These are phyloP conservation scores for Engystomops pustulosus DNA, from an alignment of 2,113 vertebrate genomes.

Conservation along the genomic window DNA sequence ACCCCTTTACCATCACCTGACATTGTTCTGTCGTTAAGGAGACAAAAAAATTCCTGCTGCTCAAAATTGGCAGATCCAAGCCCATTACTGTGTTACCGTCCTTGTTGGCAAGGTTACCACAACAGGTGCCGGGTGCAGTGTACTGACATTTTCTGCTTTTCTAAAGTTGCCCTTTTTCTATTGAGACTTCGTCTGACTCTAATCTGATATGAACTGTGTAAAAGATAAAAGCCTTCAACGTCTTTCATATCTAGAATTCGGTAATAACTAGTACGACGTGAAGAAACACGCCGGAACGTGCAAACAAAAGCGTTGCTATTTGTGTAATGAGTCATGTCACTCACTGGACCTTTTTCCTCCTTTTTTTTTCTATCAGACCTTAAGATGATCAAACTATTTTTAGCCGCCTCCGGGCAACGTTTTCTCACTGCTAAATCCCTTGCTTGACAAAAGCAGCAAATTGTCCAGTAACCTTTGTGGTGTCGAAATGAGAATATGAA, in stretches of 20 bases:
- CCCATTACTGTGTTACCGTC: slow-evolving; percentile 42
- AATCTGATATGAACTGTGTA: slow-evolving; percentile 55
- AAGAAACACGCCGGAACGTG: not conserved
- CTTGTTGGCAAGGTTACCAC: slow-evolving; percentile 59
- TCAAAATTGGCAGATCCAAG: slow-evolving; percentile 31
- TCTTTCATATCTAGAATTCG: slow-evolving; percentile 57
- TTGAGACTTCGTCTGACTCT: slow-evolving; percentile 61
- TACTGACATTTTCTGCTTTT: slow-evolving; percentile 64
- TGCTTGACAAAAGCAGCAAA: slow-evolving; percentile 38
- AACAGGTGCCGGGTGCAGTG: slow-evolving; percentile 61
- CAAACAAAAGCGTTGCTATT: slow-evolving; percentile 44
- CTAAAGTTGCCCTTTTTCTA: slow-evolving; percentile 61
- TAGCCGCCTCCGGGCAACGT: slow-evolving; percentile 37
- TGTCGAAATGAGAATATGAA: slow-evolving; percentile 56
- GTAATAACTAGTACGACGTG: slow-evolving; percentile 56
- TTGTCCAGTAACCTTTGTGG: slow-evolving; percentile 53
- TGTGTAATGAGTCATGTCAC: slow-evolving; percentile 51
- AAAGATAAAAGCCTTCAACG: slow-evolving; percentile 43
- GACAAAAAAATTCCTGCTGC: slow-evolving; percentile 2
- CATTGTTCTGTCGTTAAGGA: slow-evolving; percentile 23
- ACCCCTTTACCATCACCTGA: not conserved
- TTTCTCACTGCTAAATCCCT: slow-evolving; percentile 24
- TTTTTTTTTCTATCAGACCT: not conserved
- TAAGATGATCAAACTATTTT: slow-evolving; percentile 53
- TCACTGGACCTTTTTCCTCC: slow-evolving; percentile 19